Conservation (phyloP, 2,888 invertebrate species). For the Drosophila affinis region DNA sequence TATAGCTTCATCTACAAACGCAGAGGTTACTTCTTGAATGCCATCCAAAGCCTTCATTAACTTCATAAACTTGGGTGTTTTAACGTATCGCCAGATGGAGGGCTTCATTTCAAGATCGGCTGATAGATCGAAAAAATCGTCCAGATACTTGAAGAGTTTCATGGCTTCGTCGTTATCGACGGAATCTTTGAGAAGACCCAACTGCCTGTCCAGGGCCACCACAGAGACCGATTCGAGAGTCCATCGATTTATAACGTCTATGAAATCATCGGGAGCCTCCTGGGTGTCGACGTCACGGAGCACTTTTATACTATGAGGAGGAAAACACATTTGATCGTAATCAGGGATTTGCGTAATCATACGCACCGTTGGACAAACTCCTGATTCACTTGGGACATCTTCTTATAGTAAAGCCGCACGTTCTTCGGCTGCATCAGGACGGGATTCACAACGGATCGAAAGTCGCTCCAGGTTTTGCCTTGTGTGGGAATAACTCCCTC, state of each 20-base stretch:
- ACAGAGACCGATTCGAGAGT: conserved; percentile 85
- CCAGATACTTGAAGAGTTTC: conserved; percentile 55
- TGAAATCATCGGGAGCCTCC: conserved; percentile 84
- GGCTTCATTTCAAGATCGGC: conserved; percentile 57
- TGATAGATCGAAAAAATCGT: conserved; percentile 35
- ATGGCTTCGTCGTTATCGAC: conserved; percentile 57
- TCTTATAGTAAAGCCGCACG: conserved; percentile 84
- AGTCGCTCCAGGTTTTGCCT: conserved; percentile 86
- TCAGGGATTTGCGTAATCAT: no score
- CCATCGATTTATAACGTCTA: conserved; percentile 85
- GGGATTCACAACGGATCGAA: conserved; percentile 87
- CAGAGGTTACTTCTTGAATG: conserved; percentile 67
- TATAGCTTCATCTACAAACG: conserved; percentile 81
- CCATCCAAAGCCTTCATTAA: conserved; percentile 65
- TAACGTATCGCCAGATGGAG: conserved; percentile 50
- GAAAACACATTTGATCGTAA: no score
- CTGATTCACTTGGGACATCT: conserved; percentile 84
- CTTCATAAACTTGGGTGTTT: conserved; percentile 48
- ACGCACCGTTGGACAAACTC: conserved; percentile 68
- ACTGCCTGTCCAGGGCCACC: conserved; percentile 82
- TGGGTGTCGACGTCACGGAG: conserved; percentile 66
- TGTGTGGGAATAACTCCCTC: conserved; percentile 67
- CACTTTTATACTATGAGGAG: conserved; percentile 47
- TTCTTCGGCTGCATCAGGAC: conserved; percentile 86
- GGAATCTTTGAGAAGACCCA: conserved; percentile 69